Base-by-base conservation (phyloP, 1,140 invertebrate species). In the Brachionus koreanus region DNA sequence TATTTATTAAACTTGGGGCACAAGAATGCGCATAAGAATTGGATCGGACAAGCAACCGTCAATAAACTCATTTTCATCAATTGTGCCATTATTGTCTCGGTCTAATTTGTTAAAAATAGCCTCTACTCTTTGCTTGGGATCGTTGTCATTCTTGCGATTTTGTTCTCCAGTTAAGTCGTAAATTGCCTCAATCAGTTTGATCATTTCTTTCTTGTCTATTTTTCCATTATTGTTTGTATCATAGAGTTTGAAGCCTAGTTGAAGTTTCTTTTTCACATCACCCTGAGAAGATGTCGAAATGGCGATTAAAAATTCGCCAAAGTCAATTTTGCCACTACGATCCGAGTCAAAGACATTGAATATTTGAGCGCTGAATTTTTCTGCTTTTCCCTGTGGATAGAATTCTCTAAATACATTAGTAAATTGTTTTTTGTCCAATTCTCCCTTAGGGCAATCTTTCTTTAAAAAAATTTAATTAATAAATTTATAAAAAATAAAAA, bases 171-270 rank as follows among this genome's bases (percentile, higher is more conserved):
- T 37, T n/a, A 83, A 43, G 42, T 83, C 82, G 19, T 76, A 83
- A 76, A 76, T 67, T 33, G 69, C 82, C 23, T 72, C 39, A 23
- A 83, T 52, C n/a, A 83, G 13, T 57, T 74, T 83, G 4, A 25
- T 13, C 82, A 83, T 74, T 74, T 83, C 82, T 52, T 74, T 72
- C 39, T 74, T 72, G 25, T 83, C 82, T 23, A 83, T 74, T 74
- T 49, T 74, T 5, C 82, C 82, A 74, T 74, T 83, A 16, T 74
- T 46, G 25, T 83, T 74, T 5, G 57, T 74, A 69, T 83, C 82
- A 33, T 83, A 83, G 2, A 83, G 29, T 52, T 75, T 52, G 12
- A 83, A 83, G 46, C 42, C 67, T 13, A 72, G 16, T 42, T 83
- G 23, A 2, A 83, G 46, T 13, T 83, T 83, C 33, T 72, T 39